Evolutionary conservation across 2,113 vertebrate genomes (phyloP), one percentile per base, ranked within the genome.

Genomic region (Chionis minor): DNA sequence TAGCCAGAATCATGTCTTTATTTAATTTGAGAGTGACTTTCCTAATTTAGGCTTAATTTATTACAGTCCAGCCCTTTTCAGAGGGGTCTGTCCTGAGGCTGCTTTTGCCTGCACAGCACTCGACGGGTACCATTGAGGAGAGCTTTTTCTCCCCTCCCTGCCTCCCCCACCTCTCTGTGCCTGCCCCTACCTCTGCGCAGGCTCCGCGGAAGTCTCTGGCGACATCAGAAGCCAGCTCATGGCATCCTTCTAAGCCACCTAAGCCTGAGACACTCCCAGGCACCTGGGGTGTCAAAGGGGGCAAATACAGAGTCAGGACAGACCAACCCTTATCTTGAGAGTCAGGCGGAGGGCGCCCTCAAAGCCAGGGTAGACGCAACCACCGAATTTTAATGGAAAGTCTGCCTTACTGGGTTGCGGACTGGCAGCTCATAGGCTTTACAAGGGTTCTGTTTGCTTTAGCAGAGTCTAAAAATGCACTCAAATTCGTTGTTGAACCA

Each of bases 1-100:
- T 94, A 85, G 55, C 70, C 73, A 75, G 49, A 85, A 62, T 85
- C 72, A 93, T 62, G 58, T 42, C 83, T 94, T 92, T 89, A 89
- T 94, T 96, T 91, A 92, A 89, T 94, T 87, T 89, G 65, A 86
- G 92, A 72, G 54, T 52, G 84, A 52, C 73, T 91, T 85, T 62
- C 32, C 56, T 75, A 91, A 94, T 84, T 82, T 66, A 61, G 7
- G 27, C 42, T 65, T 59, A 54, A 79, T 89, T 85, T 75, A 42
- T 38, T 69, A 7, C n/a, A 35, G 56, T 32, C 49, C 70, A 61
- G 12, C 7, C 47, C 69, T 79, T 91, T 87, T 28, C 80, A n/a
- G 58, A 80, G 73, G 40, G 9, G 9, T 55, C 73, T 92, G 23
- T 65, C 88, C 42, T 30, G 47, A 84, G 30, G 33, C n/a, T 83